Evolutionary conservation across 2,888 invertebrate genomes (phyloP).

Genomic region (Sisyra terminalis): DNA sequence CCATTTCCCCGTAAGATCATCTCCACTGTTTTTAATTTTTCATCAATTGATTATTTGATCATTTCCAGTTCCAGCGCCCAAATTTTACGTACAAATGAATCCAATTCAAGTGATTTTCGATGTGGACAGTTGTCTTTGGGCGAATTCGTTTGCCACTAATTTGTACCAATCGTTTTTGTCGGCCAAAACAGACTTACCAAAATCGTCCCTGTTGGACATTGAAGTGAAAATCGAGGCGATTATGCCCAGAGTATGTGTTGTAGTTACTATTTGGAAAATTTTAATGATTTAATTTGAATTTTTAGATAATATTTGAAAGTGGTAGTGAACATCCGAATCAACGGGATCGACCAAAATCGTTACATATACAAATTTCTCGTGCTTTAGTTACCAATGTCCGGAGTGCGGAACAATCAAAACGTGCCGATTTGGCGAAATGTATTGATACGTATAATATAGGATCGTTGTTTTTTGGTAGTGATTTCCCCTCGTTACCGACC

Average conservation of each 20-base stretch:
- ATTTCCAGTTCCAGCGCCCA: conserved; percentile 78
- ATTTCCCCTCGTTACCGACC: conserved; percentile 52
- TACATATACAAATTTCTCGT: conserved; percentile 71
- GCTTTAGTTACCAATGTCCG: conserved; percentile 55
- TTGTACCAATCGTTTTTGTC: conserved; percentile 56
- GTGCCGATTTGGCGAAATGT: conserved; percentile 65
- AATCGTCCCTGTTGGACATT: conserved; percentile 42
- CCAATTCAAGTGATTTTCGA: conserved; percentile 82
- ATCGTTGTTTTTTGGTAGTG: conserved; percentile 54
- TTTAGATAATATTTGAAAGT: conserved; percentile 62
- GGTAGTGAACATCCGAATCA: conserved; percentile 59
- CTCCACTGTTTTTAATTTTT: no score
- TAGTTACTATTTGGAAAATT: not conserved
- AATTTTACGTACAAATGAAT: conserved; percentile 80
- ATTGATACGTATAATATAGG: conserved; percentile 62
- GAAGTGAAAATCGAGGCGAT: conserved; percentile 85
- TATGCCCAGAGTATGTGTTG: conserved; percentile 63
- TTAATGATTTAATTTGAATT: conserved; percentile 9
- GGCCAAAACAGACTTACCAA: conserved; percentile 25
- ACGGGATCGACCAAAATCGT: conserved; percentile 71
- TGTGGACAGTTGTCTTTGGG: conserved; percentile 77
- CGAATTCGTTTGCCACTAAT: conserved; percentile 83
- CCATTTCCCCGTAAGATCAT: conserved; percentile 78
- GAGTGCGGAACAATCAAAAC: conserved; percentile 44
- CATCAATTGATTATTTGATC: conserved; percentile 11